Conservation (phyloP, 2,888 invertebrate species). For the Lasius fuliginosus region DNA sequence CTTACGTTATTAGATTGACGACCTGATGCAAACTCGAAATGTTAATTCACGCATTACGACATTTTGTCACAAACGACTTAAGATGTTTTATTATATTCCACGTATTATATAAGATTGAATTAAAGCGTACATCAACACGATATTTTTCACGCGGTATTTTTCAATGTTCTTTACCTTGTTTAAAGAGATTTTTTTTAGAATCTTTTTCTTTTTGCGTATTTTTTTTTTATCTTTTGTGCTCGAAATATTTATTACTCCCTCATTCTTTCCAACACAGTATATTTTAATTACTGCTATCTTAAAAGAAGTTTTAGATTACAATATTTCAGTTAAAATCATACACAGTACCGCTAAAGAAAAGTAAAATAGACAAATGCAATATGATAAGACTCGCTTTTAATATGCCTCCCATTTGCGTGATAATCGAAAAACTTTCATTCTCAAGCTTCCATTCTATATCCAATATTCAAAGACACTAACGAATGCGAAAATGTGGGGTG, state of each 20-base stretch:
- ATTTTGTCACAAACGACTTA: not conserved
- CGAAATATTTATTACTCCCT: not conserved
- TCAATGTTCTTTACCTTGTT: too few species aligned
- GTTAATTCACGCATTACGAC: not conserved
- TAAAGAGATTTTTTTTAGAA: not conserved
- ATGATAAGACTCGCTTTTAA: not conserved
- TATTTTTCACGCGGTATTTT: too few species aligned
- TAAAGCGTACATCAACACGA: too few species aligned
- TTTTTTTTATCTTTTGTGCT: not conserved
- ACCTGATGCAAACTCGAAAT: conserved; percentile 24
- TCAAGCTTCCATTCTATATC: conserved; percentile 36
- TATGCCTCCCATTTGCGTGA: not conserved
- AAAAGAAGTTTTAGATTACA: not conserved
- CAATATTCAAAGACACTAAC: conserved; percentile 29
- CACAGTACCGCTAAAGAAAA: not conserved
- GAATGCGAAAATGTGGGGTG: conserved; percentile 39
- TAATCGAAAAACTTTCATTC: conserved; percentile 12
- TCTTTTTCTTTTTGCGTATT: too few species aligned
- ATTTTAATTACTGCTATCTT: not conserved
- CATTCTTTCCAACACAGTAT: not conserved
- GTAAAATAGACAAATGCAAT: not conserved
- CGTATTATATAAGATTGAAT: not conserved
- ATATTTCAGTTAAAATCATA: not conserved
- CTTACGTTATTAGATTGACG: conserved; percentile 53
- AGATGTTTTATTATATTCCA: not conserved